These are phyloP conservation scores for Monarcha castaneiventris DNA, from an alignment of 2,113 vertebrate species.

Conservation along the genomic window DNA sequence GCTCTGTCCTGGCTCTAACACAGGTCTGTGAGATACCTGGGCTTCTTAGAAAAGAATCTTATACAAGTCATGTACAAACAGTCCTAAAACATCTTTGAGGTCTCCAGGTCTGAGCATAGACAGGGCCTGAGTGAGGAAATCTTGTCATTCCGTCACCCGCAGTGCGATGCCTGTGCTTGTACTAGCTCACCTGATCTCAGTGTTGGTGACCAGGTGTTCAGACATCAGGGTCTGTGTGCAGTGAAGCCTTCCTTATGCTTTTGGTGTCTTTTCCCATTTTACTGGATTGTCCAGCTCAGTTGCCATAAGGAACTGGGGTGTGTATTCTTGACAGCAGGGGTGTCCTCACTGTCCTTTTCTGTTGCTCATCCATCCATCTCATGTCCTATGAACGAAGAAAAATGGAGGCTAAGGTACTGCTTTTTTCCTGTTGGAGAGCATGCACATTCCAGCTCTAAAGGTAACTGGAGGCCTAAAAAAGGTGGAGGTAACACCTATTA, in stretches of 20 bases:
- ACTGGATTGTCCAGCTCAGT: background rate
- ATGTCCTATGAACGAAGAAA: background rate
- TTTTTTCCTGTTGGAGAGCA: background rate
- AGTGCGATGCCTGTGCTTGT: rapidly evolving
- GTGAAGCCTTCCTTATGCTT: background rate
- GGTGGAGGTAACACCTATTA: background rate
- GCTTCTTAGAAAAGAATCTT: background rate
- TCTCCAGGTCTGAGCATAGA: background rate
- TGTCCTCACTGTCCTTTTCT: background rate
- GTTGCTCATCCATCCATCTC: background rate
- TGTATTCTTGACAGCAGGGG: background rate
- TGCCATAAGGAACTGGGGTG: background rate
- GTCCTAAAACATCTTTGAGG: background rate
- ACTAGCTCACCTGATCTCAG: background rate
- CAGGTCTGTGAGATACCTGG: background rate
- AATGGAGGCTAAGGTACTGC: background rate
- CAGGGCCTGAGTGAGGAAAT: background rate
- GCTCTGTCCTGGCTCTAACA: background rate
- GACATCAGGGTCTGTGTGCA: background rate
- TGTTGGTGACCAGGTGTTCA: background rate
- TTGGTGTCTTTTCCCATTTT: background rate
- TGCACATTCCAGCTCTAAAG: background rate
- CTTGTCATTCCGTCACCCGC: background rate
- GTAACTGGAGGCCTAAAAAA: background rate
- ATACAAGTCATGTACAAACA: background rate